Base-by-base conservation (phyloP, 2,113 vertebrate genomes). In the Seriola rivoliana region DNA sequence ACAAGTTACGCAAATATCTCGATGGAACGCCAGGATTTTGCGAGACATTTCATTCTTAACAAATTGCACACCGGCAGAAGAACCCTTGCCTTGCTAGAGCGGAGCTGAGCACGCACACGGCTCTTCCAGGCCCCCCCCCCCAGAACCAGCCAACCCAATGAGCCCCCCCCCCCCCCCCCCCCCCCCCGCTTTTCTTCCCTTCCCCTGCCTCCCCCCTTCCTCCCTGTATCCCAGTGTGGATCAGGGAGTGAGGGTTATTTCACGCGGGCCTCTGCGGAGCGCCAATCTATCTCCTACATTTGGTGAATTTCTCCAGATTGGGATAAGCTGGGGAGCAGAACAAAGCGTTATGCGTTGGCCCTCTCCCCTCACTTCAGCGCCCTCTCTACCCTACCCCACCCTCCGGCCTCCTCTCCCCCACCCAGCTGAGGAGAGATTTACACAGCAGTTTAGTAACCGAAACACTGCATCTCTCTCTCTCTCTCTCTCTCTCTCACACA, bases 271-370 rank as follows among this genome's bases (percentile, higher is more conserved):
- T 97, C 96, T 91, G 92, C 88, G 95, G 96, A 96, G 91, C 92
- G 78, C 93, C 96, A 96, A 96, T 97, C 96, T 96, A 96, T 97
- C 96, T 96, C 96, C 97, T 96, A 94, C 92, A 84, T 96, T 92
- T 97, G 95, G 95, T 95, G 95, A 97, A 96, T 97, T 91, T 97
- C 95, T 96, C 95, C 95, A 97, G 96, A 95, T 96, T 85, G 93
- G 92, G 94, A 94, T 38, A 72, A 96, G 92, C 95, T 94, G 92
- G 95, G 89, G 93, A 94, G 92, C 91, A 96, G 96, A 97, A 97
- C 96, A 97, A 98, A 97, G 96, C 95, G 89, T 75, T 91, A 76
- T 19, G 84, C 67, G 48, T 73, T 66, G 88, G 58, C 70, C 77
- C 78, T 82, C 93, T 92, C 80, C 89, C 91, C 90, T 93, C 91